These are phyloP conservation scores for Achatina immaculata DNA, from an alignment of 1,140 invertebrate species.

Conservation along the genomic window DNA sequence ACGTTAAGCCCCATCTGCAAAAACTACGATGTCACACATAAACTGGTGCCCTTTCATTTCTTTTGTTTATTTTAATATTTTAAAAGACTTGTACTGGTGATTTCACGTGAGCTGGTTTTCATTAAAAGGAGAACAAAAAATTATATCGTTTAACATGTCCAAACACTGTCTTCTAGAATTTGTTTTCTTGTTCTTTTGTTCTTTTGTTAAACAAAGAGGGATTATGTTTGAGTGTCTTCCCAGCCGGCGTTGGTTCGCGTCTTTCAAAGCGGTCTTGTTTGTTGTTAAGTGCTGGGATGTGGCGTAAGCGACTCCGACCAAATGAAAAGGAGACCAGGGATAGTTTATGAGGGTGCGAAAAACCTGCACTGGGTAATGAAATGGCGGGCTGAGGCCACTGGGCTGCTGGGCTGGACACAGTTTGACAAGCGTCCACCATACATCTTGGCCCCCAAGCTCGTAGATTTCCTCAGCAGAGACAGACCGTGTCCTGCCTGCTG, in stretches of 20 bases:
- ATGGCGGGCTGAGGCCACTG: neutral
- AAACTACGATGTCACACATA: too few species aligned
- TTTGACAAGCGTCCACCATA: constrained; percentile 7
- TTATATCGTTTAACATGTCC: neutral
- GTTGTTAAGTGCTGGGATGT: neutral
- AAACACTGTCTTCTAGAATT: neutral
- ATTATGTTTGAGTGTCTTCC: too few species aligned
- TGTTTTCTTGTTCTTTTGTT: too few species aligned
- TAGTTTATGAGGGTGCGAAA: constrained; percentile 12
- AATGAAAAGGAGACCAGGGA: too few species aligned
- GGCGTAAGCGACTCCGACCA: too few species aligned
- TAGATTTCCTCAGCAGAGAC: neutral
- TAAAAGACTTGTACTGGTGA: neutral
- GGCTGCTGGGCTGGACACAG: neutral
- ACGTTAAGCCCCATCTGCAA: too few species aligned
- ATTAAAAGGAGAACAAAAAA: too few species aligned
- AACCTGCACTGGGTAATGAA: neutral
- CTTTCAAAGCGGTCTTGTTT: neutral
- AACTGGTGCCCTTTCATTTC: too few species aligned
- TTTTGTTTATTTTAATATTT: neutral
- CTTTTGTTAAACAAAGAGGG: too few species aligned
- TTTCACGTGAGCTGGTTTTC: too few species aligned
- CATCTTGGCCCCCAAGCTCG: constrained; percentile 5
- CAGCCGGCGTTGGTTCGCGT: neutral
- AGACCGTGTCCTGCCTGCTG: neutral